phyloP scores from a whole-genome alignment of 2,797 vertebrate genomes.

The Myotis pilosus region DNA sequence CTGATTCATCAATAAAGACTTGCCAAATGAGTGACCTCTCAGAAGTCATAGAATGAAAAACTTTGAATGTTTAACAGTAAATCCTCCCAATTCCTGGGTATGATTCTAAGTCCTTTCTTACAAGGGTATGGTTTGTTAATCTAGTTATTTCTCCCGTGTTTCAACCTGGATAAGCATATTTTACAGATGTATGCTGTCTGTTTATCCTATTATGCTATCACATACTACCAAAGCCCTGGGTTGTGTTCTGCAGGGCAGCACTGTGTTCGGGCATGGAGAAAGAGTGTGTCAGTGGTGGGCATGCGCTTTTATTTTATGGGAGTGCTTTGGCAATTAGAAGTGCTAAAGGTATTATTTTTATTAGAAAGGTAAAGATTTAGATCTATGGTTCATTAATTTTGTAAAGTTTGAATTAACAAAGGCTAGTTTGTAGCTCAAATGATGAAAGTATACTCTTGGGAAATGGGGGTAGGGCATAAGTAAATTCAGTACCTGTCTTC shows the following conservation, averaged over 20 bases:
- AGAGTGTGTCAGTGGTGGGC: background rate
- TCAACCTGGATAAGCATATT: conserved; percentile 17
- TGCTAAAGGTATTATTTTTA: conserved; percentile 48
- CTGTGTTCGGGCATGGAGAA: background rate
- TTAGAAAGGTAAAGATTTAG: conserved; percentile 54
- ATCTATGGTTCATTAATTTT: conserved; percentile 56
- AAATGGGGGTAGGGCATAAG: background rate
- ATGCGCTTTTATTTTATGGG: conserved; percentile 15
- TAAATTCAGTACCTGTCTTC: conserved; percentile 32
- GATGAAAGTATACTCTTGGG: background rate
- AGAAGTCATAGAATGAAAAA: conserved; percentile 15
- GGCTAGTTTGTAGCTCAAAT: conserved; percentile 22
- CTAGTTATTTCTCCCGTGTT: background rate
- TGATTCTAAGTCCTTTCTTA: conserved; percentile 13
- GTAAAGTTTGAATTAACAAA: conserved; percentile 57
- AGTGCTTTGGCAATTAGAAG: conserved; percentile 50
- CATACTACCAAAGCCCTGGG: background rate
- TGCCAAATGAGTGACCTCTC: background rate
- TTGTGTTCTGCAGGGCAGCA: background rate
- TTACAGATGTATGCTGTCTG: background rate
- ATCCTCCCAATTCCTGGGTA: background rate
- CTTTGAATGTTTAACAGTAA: background rate
- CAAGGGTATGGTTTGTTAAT: conserved; percentile 8
- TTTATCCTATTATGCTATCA: background rate
- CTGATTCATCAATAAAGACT: background rate